Base-by-base conservation (phyloP, 2,888 invertebrate species). In the Polietes domitor region DNA sequence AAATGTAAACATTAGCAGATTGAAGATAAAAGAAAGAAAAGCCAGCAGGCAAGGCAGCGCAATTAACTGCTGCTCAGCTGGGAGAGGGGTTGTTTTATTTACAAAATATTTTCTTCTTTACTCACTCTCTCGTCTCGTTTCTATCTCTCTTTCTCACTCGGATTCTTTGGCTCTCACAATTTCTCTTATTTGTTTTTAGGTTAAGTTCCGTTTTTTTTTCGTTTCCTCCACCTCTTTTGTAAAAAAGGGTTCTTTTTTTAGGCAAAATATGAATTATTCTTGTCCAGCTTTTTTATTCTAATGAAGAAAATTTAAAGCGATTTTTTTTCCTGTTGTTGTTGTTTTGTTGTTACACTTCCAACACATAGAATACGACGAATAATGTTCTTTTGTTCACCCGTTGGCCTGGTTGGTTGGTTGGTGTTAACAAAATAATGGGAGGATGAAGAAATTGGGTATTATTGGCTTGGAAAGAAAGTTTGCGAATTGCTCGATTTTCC, bases 131-230 rank as follows among this genome's bases (percentile, higher is more conserved):
- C 10, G 65, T 21, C n/a, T n/a, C n/a, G n/a, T n/a, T n/a, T n/a
- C n/a, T n/a, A n/a, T n/a, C n/a, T 2, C 10, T 21, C 1, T 2
- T n/a, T 12, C 68, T 68, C 32, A 37, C 32, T 28, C 12, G 32
- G 28, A 19, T 12, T 58, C 15, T 26, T 26, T 43, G 68, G 65
- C 68, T 24, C 68, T 43, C 43, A 12, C 53, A 5, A 17, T 41
- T 3, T 41, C 15, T 68, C 71, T 72, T 41, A 43, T 43, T 80
- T 73, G 61, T 84, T 84, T 84, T 79, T 81, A 84, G 84, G 84
- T 84, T 81, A 84, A 81, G 78, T 84, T 84, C 81, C 37, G 80
- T 79, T 80, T 77, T n/a, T 50, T 78, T 12, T 37, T 73, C 43
- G 43, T 73, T 79, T 73, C 47, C 55, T 24, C 41, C 41, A 3